Percentiles rank a stretch among this genome's conserved stretches.
Evolutionary conservation across 1,140 invertebrate genomes (phyloP).

Genomic region (Zaprionus gabonicus): DNA sequence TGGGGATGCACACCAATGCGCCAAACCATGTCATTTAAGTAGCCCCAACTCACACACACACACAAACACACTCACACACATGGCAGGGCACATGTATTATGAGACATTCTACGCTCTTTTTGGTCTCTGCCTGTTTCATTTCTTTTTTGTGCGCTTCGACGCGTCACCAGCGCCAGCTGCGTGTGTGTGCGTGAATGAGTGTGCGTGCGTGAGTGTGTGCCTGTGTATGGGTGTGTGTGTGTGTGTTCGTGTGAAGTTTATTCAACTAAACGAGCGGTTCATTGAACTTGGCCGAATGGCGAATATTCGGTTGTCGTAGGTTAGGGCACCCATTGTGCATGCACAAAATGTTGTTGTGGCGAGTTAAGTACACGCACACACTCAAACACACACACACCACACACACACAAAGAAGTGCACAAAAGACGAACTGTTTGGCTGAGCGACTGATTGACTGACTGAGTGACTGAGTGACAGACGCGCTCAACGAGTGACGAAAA

Average conservation of each 20-base stretch:
- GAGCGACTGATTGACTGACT: slow-evolving; percentile 42
- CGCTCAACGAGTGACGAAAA: slow-evolving; percentile 71
- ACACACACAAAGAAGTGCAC: slow-evolving; percentile 35
- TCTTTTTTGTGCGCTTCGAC: slow-evolving; percentile 66
- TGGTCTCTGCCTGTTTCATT: slow-evolving; percentile 51
- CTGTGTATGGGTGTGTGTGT: slow-evolving; percentile 15
- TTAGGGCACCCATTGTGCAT: slow-evolving; percentile 78
- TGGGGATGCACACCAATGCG: slow-evolving; percentile 25
- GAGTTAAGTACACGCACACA: slow-evolving; percentile 64
- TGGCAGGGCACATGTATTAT: slow-evolving; percentile 32
- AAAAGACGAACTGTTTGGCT: slow-evolving; percentile 57
- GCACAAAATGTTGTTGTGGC: slow-evolving; percentile 78
- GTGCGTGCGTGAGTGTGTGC: slow-evolving; percentile 19
- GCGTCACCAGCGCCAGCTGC: slow-evolving; percentile 57
- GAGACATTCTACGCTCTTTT: slow-evolving; percentile 71
- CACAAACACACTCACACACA: slow-evolving; percentile 22
- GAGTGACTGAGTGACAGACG: slow-evolving; percentile 60
- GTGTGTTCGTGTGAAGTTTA: slow-evolving; percentile 68
- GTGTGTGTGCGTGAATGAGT: slow-evolving; percentile 42
- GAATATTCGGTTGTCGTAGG: slow-evolving; percentile 83
- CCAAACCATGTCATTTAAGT: slow-evolving; percentile 69
- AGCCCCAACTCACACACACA: slow-evolving; percentile 42
- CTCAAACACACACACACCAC: slow-evolving; percentile 37
- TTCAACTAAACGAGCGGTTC: slow-evolving; percentile 80
- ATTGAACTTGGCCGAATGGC: slow-evolving; percentile 81